Evolutionary conservation across 1,140 invertebrate genomes (phyloP).

Genomic region (Odontomachus brunneus): DNA sequence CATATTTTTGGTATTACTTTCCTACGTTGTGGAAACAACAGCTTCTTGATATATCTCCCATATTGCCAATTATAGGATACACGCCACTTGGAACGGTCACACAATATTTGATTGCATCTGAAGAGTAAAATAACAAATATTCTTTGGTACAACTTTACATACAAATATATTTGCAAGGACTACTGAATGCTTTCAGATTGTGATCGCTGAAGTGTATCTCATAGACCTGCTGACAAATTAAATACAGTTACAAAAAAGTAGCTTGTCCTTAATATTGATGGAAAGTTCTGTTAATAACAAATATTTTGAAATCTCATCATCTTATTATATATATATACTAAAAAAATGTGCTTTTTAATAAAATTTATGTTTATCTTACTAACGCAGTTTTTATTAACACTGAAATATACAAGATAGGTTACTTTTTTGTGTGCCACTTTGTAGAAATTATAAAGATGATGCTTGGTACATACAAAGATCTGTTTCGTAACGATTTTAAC

Average conservation of each 20-base stretch:
- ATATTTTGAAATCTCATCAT: too few species aligned
- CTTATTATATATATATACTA: too few species aligned
- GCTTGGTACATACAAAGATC: too few species aligned
- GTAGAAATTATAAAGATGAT: too few species aligned
- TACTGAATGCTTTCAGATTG: not conserved
- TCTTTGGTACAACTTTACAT: not conserved
- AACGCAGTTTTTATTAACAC: too few species aligned
- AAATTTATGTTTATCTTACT: not conserved
- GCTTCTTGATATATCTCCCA: conserved; percentile 82
- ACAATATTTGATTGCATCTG: conserved; percentile 78
- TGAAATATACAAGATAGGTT: too few species aligned
- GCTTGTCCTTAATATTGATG: too few species aligned
- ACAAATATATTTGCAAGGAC: not conserved
- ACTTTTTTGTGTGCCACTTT: too few species aligned
- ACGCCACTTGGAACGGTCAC: conserved; percentile 76
- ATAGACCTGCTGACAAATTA: too few species aligned
- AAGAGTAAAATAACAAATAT: conserved; percentile 28
- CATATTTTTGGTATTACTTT: conserved; percentile 81
- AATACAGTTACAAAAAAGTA: too few species aligned
- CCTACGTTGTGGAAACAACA: conserved; percentile 68
- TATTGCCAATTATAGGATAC: conserved; percentile 81
- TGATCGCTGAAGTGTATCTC: not conserved
- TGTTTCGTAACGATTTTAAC: not conserved
- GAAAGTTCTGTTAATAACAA: too few species aligned
- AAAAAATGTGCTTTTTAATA: too few species aligned